phyloP scores from a whole-genome alignment of 1,140 invertebrate species.

The Lerema accius region DNA sequence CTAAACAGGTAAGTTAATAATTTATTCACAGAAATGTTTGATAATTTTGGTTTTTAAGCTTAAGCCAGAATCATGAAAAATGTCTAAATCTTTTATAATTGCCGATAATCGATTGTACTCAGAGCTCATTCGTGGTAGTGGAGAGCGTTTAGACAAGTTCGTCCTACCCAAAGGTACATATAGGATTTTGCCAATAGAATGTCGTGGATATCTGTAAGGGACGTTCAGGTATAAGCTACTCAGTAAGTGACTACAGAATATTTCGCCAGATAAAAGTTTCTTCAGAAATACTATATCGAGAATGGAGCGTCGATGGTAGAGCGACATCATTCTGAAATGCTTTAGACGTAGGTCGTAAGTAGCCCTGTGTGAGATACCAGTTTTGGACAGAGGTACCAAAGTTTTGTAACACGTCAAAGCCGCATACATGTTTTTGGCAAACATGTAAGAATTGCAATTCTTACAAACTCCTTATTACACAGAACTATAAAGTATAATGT shows the following conservation, averaged over 20 bases:
- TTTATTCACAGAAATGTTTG: constrained; percentile 2
- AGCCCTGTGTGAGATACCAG: too few species aligned
- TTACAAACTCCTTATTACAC: too few species aligned
- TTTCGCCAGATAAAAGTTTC: not conserved
- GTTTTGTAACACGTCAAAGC: too few species aligned
- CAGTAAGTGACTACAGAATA: constrained; percentile 2
- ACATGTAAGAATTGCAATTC: too few species aligned
- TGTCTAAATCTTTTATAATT: not conserved
- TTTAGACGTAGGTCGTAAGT: too few species aligned
- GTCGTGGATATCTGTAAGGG: constrained; percentile 1
- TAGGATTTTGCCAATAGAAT: not conserved
- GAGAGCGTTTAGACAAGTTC: not conserved
- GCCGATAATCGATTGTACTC: constrained; percentile 7
- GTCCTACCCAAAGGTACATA: not conserved
- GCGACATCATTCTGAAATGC: too few species aligned
- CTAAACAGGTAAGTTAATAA: not conserved
- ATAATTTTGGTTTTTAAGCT: constrained; percentile 5
- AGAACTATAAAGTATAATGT: too few species aligned
- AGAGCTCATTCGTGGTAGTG: constrained; percentile 6
- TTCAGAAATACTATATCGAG: too few species aligned
- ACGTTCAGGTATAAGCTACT: not conserved
- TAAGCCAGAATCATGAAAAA: constrained; percentile 10
- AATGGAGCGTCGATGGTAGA: too few species aligned
- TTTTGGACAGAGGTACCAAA: too few species aligned
- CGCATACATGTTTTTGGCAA: too few species aligned